Evolutionary conservation across 2,797 vertebrate genomes (phyloP), one percentile per base, ranked within the genome.

Genomic region (Acanthornis magna): DNA sequence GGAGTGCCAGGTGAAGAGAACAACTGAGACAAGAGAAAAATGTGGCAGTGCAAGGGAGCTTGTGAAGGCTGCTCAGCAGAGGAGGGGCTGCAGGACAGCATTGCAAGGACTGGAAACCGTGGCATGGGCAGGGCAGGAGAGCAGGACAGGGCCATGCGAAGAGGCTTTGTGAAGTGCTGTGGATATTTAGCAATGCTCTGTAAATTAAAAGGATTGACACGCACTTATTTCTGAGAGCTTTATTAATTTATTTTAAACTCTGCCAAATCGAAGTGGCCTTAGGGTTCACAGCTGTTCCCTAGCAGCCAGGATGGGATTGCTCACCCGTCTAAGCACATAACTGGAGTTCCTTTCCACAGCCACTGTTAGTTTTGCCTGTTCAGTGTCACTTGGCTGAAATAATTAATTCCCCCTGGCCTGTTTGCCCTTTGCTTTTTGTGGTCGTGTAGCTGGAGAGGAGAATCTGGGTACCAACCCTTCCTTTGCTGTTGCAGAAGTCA

Each of bases 361-460:
- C 61, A 43, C 32, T 89, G 75, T 85, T 92, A 22, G 38, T 89
- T 95, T 85, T 91, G 54, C 22, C 89, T 74, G 54, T 72, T 91
- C 65, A 51, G 50, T 32, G 50, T 80, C 72, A 88, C 42, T 92
- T 82, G 66, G 54, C 89, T 92, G 89, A 89, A 89, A 80, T 83
- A 94, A 95, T 85, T 82, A 2, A n/a, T 60, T 89, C 82, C 47
- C 57, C 36, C 26, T 43, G 17, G 48, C 57, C 26, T 61, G 30
- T 32, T 50, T 75, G 57, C 30, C 18, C 19, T 81, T 71, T 36
- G 15, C 21, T 76, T 51, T 79, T 71, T 51, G 75, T 76, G 57
- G 62, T 58, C 48, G 38, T 68, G 54, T 67, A 65, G 78, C 50
- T 83, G 53, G 42, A 82, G 54, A 95, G 48, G 40, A 82, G 67